Evolutionary conservation across 2,797 vertebrate genomes (phyloP).

Genomic region (Parauchenoglanis punctatus): DNA sequence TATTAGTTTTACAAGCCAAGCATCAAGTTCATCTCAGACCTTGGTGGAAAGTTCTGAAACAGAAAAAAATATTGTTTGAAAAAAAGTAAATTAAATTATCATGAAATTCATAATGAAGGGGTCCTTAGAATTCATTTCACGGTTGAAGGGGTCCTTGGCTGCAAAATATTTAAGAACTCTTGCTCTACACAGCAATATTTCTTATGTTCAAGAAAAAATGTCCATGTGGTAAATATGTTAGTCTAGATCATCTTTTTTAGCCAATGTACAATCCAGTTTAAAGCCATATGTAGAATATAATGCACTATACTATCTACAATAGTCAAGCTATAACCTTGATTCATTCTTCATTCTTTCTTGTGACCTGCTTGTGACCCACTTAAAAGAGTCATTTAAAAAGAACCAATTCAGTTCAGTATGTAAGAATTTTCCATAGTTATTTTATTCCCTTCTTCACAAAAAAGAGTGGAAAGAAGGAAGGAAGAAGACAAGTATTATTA

Average conservation of each 20-base stretch:
- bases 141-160: no score
- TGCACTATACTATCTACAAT: not conserved
- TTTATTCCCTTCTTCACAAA: not conserved
- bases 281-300: not conserved
- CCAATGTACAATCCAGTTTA: not conserved
- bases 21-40: no score
- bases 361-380: not conserved
- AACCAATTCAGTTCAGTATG: not conserved
- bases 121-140: no score
- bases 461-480: constrained; percentile 28
- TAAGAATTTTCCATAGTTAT: not conserved
- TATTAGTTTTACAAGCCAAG: no score
- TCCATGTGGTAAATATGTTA: not conserved
- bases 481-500: constrained; percentile 33
- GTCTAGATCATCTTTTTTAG: not conserved
- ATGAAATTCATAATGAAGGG: no score
- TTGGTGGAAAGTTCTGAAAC: no score
- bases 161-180: no score
- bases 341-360: not conserved
- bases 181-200: not conserved
- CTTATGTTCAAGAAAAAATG: not conserved
- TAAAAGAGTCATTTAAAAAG: constrained; percentile 10
- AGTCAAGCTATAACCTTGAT: not conserved
- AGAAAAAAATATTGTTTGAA: no score
- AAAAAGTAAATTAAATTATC: no score